Evolutionary conservation across 1,140 invertebrate genomes (phyloP).

Genomic region (Drosophila mayri): DNA sequence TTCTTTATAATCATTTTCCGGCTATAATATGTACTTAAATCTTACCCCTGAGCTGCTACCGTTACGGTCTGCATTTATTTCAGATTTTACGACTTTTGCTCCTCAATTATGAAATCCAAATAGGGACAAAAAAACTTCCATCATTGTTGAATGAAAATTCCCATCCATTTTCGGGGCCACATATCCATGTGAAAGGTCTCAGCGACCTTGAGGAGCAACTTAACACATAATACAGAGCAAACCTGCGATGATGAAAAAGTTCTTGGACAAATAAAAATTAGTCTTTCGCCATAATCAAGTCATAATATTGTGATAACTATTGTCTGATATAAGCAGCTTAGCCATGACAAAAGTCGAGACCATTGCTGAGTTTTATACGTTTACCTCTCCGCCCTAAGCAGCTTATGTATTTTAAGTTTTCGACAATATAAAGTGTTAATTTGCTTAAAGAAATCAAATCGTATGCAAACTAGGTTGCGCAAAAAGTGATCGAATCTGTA

Average conservation of each 20-base stretch:
- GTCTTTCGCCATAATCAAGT: constrained; percentile 81
- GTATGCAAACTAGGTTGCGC: constrained; percentile 47
- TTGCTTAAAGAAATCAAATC: constrained; percentile 59
- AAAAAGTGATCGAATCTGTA: constrained; percentile 51
- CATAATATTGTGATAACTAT: constrained; percentile 79
- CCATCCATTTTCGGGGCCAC: constrained; percentile 41
- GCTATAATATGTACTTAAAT: constrained; percentile 17
- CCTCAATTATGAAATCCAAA: constrained; percentile 37
- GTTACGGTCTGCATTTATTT: constrained; percentile 31
- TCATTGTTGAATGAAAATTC: constrained; percentile 55
- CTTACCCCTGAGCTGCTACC: constrained; percentile 35
- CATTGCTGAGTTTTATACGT: constrained; percentile 7
- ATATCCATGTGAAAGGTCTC: constrained; percentile 57
- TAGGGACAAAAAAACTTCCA: too few species aligned
- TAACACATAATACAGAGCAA: constrained; percentile 81
- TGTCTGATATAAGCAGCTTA: constrained; percentile 57
- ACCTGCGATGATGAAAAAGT: constrained; percentile 47
- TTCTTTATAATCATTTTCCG: not conserved
- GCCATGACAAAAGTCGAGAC: constrained; percentile 27
- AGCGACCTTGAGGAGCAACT: constrained; percentile 70
- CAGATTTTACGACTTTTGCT: constrained; percentile 31
- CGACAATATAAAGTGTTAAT: constrained; percentile 75
- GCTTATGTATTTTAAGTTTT: constrained; percentile 42
- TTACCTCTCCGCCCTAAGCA: constrained; percentile 28
- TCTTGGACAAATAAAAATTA: constrained; percentile 75